A percentile compares a stretch with the other conserved stretches of the same genome.
Conservation (phyloP, 2,888 invertebrate species). For the Catocala sponsa region DNA sequence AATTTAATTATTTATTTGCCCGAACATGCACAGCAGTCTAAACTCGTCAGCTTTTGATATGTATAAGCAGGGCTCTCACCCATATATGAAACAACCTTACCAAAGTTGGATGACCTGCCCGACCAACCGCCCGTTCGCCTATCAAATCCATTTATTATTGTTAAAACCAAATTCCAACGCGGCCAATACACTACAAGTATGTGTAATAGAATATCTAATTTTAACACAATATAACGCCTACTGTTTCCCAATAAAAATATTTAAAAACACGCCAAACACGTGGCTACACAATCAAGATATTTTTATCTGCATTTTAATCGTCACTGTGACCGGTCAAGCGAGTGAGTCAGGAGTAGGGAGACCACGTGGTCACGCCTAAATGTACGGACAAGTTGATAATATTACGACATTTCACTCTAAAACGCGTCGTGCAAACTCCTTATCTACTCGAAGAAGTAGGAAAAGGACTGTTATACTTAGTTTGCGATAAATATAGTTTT, state of each 20-base stretch:
- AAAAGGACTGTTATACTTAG: no score
- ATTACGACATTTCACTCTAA: no score
- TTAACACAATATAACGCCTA: conserved; percentile 21
- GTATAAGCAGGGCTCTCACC: no score
- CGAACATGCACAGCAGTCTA: no score
- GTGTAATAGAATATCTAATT: conserved; percentile 15
- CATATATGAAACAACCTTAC: no score
- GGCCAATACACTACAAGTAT: conserved; percentile 17
- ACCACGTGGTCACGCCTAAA: background rate
- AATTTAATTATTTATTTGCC: no score
- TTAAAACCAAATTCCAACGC: conserved; percentile 3
- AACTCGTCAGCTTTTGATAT: no score
- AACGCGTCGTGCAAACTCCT: no score
- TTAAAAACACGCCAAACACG: conserved; percentile 42
- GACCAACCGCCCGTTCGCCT: no score
- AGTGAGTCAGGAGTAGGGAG: conserved; percentile 47
- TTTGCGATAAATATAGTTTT: no score
- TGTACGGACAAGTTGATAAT: conserved; percentile 3
- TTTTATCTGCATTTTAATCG: conserved; percentile 60
- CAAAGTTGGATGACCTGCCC: no score
- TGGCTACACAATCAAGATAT: conserved; percentile 53
- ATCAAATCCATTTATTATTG: background rate
- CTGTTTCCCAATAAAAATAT: conserved; percentile 23
- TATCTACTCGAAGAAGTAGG: no score
- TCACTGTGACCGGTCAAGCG: conserved; percentile 56